Evolutionary conservation across 2,113 vertebrate genomes (phyloP).

Genomic region (Xenopus borealis): DNA sequence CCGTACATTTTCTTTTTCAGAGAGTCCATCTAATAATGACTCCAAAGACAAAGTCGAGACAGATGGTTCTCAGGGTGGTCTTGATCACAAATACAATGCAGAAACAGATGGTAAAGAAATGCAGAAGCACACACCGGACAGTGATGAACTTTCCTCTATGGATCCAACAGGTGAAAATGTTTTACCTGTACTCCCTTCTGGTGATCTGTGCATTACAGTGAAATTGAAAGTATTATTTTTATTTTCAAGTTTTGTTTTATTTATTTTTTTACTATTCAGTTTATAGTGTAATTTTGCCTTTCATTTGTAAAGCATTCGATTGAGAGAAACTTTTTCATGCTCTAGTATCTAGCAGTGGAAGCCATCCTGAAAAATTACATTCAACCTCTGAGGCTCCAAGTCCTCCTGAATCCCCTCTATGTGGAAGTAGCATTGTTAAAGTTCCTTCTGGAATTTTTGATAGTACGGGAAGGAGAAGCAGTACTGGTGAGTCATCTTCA

Average conservation of each 20-base stretch:
- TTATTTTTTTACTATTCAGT: too few species aligned
- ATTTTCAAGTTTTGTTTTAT: too few species aligned
- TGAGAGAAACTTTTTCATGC: neutral
- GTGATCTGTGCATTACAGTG: too few species aligned
- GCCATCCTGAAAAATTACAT: slow-evolving; percentile 57
- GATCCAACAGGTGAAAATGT: neutral
- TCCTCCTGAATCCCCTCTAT: slow-evolving; percentile 55
- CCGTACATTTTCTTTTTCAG: slow-evolving; percentile 45
- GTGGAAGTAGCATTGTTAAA: slow-evolving; percentile 85
- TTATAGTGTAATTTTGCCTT: too few species aligned
- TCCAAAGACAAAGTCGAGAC: slow-evolving; percentile 86
- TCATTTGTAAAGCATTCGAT: too few species aligned
- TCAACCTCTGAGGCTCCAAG: slow-evolving; percentile 57
- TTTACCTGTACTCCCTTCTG: neutral
- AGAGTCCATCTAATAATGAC: slow-evolving; percentile 81
- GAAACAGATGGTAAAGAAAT: slow-evolving; percentile 50
- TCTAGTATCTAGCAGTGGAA: slow-evolving; percentile 32
- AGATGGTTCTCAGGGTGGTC: slow-evolving; percentile 59
- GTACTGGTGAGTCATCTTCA: slow-evolving; percentile 69
- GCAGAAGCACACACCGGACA: slow-evolving; percentile 50
- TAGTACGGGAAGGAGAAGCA: slow-evolving; percentile 58
- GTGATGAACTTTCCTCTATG: slow-evolving; percentile 57
- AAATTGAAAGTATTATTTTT: too few species aligned
- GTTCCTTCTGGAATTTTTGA: slow-evolving; percentile 80
- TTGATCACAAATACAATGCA: slow-evolving; percentile 47